Percentiles rank a stretch among this genome's conserved stretches.
phyloP scores from a whole-genome alignment of 2,888 invertebrate genomes.

The Nasonia oneida region DNA sequence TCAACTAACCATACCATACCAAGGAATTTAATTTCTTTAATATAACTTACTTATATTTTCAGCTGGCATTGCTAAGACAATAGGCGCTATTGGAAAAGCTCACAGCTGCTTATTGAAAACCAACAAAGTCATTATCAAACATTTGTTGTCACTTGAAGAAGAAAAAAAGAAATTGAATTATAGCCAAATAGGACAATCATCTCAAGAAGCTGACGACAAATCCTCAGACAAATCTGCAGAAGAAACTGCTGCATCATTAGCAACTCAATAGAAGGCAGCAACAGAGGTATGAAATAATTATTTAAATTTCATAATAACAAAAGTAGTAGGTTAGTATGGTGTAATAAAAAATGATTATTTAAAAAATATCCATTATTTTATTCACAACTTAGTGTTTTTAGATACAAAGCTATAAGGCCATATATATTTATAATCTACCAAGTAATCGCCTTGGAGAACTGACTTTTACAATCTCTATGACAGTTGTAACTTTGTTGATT shows the following conservation, averaged over 20 bases:
- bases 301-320: neutral
- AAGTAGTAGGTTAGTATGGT: neutral
- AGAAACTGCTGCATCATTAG: neutral
- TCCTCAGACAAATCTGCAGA: neutral
- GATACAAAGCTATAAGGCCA: neutral
- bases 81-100: slow-evolving; percentile 76
- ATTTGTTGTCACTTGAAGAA: slow-evolving; percentile 77
- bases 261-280: neutral
- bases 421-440: neutral
- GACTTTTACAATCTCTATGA: neutral
- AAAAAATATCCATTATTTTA: neutral
- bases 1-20: neutral
- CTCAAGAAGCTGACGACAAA: neutral
- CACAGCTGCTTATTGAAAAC: slow-evolving; percentile 80
- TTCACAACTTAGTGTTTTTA: neutral
- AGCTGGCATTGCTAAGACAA: slow-evolving; percentile 79
- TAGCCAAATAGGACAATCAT: neutral
- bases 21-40: neutral
- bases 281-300: neutral
- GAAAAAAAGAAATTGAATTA: slow-evolving; percentile 67
- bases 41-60: slow-evolving; percentile 68
- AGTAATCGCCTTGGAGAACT: neutral
- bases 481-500: neutral
- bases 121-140: slow-evolving; percentile 80
- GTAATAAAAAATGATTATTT: neutral